Percentiles rank a stretch among this genome's conserved stretches.
Conservation (phyloP, 2,888 invertebrate species). For the Drosophila infuscata region DNA sequence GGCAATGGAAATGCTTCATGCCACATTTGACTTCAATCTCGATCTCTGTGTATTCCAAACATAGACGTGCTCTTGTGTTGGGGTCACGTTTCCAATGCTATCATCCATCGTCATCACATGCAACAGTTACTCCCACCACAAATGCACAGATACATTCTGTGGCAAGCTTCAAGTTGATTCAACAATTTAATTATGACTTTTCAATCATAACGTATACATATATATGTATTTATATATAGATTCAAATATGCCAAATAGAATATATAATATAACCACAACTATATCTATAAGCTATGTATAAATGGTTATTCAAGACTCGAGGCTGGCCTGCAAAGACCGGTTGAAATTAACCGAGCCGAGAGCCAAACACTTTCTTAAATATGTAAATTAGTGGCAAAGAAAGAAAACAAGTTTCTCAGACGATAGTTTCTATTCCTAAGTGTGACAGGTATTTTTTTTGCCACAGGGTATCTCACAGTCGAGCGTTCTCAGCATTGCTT, state of each 20-base stretch:
- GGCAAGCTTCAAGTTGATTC: neutral
- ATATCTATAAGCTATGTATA: slow-evolving; percentile 3
- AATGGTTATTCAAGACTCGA: slow-evolving; percentile 1
- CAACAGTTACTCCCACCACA: slow-evolving; percentile 5
- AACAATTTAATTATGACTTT: neutral
- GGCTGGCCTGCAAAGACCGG: slow-evolving; percentile 9
- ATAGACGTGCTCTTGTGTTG: slow-evolving; percentile 1
- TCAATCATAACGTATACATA: neutral
- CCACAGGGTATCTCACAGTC: slow-evolving; percentile 1
- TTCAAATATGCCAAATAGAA: neutral
- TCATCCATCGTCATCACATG: neutral
- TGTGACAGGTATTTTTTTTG: neutral
- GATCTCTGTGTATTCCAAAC: slow-evolving; percentile 5
- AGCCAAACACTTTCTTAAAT: neutral
- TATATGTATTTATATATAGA: no score
- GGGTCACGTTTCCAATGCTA: slow-evolving; percentile 7
- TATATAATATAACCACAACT: neutral
- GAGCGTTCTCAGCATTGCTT: neutral
- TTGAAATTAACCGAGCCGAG: slow-evolving; percentile 3
- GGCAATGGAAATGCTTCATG: slow-evolving; percentile 35
- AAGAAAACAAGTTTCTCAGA: neutral
- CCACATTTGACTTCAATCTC: slow-evolving; percentile 19
- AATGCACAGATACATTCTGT: neutral
- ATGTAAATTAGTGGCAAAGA: neutral
- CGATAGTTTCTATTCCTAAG: neutral